Evolutionary conservation across 2,113 vertebrate genomes (phyloP).

Genomic region (Mobula birostris): DNA sequence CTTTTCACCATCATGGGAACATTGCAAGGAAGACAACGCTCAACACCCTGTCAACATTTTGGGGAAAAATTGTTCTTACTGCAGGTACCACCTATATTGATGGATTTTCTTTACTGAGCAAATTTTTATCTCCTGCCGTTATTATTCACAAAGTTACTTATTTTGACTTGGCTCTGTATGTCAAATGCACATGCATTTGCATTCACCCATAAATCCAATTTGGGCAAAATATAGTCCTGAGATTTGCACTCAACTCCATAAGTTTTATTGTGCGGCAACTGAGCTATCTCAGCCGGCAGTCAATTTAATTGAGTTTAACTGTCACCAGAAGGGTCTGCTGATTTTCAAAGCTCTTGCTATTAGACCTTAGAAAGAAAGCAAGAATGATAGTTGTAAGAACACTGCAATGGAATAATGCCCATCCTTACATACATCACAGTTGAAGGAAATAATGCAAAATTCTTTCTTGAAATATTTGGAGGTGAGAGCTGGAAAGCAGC

Average conservation of each 20-base stretch:
- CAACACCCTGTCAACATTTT: conserved; percentile 45
- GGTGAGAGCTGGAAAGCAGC: conserved; percentile 5
- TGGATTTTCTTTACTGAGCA: conserved; percentile 17
- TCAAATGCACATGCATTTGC: not conserved
- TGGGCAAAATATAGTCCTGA: conserved; percentile 52
- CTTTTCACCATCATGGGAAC: conserved; percentile 68
- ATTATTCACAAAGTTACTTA: not conserved
- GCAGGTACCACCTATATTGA: conserved; percentile 48
- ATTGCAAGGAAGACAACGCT: conserved; percentile 50
- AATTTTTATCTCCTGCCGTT: not conserved
- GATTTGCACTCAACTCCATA: conserved; percentile 47
- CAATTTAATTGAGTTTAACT: not conserved
- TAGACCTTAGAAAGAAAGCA: not conserved
- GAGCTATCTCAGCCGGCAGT: not conserved
- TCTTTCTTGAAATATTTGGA: not conserved
- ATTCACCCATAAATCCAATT: conserved; percentile 52
- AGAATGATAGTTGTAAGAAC: not conserved
- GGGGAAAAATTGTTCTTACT: conserved; percentile 44
- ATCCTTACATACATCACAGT: not conserved
- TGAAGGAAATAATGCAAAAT: not conserved
- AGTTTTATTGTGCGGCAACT: conserved; percentile 40
- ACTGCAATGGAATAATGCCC: not conserved
- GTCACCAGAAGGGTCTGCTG: not conserved
- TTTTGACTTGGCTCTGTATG: not conserved
- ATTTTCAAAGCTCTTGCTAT: not conserved